Base-by-base conservation (phyloP, 2,888 invertebrate genomes). In the Epistrophella euchroma region DNA sequence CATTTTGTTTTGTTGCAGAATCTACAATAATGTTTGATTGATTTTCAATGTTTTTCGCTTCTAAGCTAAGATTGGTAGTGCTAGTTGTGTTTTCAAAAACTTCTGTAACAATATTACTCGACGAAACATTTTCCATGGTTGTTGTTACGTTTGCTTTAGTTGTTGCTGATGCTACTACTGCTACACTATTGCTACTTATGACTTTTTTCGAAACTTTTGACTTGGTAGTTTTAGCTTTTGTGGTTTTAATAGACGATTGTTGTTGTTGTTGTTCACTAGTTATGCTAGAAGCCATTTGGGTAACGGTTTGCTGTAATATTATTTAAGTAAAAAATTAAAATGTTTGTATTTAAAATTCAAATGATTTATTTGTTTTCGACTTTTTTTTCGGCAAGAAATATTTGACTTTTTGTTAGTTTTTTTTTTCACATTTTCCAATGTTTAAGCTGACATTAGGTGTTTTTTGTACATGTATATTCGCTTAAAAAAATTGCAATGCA, bases 161-260 rank as follows among this genome's bases (percentile, higher is more conserved):
- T 28, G 58, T 37, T 15, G 60, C 19, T 15, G 60, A n/a, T 10
- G 15, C 22, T n/a, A n/a, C 19, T 60, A 35, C 1, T 58, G 83
- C 47, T 10, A 52, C 52, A 28, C 66, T 68, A 47, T 66, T 75
- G 40, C 17, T 76, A 13, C 52, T 80, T 17, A 72, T 66, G n/a
- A 76, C 17, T 68, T 85, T 85, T 15, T 85, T 80, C 0, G 76
- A 76, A 11, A 68, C 75, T 22, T 72, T 80, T 40, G 85, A 72
- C 19, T 76, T 85, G 10, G 76, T 25, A 4, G 66, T 72, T 68
- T 85, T 85, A 15, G 66, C 45, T 60, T 85, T 85, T 10, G 72
- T 71, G 0, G 75, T 76, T 45, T 76, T 85, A 17, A 80, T 45
- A 22, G 72, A 58, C 35, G 76, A 72, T 19, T 79, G 74, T 40